These are phyloP conservation scores for Cherax quadricarinatus DNA, from an alignment of 1,140 invertebrate genomes.

Conservation along the genomic window DNA sequence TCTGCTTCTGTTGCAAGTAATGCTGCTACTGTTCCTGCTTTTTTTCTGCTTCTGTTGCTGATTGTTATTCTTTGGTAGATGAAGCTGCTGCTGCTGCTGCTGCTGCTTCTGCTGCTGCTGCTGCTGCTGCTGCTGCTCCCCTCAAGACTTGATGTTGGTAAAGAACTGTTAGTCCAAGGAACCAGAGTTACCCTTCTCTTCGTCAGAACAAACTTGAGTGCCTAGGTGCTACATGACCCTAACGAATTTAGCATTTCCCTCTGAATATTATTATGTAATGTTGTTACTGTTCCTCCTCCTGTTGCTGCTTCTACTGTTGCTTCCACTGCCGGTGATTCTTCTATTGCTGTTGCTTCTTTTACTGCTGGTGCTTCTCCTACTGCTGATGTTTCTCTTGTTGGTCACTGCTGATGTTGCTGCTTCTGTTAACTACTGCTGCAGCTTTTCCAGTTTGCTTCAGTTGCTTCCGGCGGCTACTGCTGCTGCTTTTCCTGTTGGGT, in stretches of 20 bases:
- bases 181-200: too few relatives aligned
- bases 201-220: too few relatives aligned
- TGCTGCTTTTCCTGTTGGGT: too few relatives aligned
- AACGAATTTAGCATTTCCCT: too few relatives aligned
- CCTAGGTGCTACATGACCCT: too few relatives aligned
- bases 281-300: background rate
- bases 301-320: background rate
- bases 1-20: background rate
- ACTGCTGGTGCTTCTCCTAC: background rate
- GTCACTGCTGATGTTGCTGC: background rate
- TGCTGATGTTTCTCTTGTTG: background rate
- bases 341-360: too few relatives aligned
- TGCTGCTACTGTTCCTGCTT: background rate
- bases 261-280: background rate
- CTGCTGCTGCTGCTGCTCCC: background rate
- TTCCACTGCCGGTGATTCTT: background rate
- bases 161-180: too few relatives aligned
- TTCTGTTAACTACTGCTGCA: background rate
- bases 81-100: background rate
- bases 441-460: background rate
- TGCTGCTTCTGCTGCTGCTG: background rate
- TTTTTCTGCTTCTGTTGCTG: background rate
- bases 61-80: background rate
- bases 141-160: background rate
- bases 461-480: too few relatives aligned